phyloP scores from a whole-genome alignment of 2,888 invertebrate genomes.

The Chrysopilus asiliformis region DNA sequence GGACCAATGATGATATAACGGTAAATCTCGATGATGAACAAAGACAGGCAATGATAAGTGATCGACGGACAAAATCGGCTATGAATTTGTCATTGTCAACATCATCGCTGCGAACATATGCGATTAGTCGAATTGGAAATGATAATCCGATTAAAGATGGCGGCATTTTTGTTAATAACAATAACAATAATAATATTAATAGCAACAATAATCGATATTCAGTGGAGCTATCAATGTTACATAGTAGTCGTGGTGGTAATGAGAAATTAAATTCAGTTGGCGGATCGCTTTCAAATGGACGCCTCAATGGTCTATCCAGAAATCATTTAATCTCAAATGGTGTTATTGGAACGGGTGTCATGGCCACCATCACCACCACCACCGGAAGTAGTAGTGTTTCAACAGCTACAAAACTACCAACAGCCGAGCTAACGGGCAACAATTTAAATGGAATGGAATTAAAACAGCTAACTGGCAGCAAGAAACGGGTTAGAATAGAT shows the following conservation, averaged over 20 bases:
- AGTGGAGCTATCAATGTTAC: no score
- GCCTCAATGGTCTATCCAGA: no score
- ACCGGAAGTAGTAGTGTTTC: no score
- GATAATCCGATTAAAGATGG: constrained; percentile 2
- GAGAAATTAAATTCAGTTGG: no score
- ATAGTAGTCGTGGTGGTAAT: no score
- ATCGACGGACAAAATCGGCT: constrained; percentile 2
- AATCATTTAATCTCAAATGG: no score
- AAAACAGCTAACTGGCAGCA: constrained; percentile 27
- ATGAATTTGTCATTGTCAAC: constrained; percentile 3
- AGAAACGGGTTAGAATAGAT: constrained; percentile 30
- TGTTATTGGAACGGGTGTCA: neutral
- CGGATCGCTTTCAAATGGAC: no score
- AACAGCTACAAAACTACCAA: neutral
- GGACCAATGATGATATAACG: no score
- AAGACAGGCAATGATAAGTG: neutral
- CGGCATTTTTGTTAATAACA: no score
- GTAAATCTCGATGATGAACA: constrained; percentile 5
- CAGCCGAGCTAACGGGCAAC: constrained; percentile 4
- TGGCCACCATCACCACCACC: no score
- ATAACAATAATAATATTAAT: no score
- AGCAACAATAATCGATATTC: no score
- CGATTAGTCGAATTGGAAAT: neutral
- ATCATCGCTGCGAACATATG: neutral
- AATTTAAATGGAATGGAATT: constrained; percentile 20